A percentile compares a stretch with the other conserved stretches of the same genome.
phyloP scores from a whole-genome alignment of 2,888 invertebrate genomes.

The Netelia fuscicornis region DNA sequence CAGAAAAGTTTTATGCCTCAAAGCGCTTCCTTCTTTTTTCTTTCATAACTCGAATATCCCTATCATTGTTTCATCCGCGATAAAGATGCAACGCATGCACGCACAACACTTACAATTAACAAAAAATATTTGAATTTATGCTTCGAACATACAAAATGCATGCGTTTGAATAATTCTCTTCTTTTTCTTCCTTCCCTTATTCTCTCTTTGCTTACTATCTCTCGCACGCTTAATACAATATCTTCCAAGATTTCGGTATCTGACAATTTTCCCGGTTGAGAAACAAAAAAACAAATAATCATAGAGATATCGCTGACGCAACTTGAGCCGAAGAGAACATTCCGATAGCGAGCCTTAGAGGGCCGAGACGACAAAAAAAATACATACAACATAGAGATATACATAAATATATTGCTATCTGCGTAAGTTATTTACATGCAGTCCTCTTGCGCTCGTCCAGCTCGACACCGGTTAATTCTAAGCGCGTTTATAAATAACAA shows the following conservation, averaged over 20 bases:
- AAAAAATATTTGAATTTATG: conserved; percentile 18
- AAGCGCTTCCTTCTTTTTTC: not conserved
- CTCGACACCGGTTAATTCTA: no score
- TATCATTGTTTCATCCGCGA: conserved; percentile 17
- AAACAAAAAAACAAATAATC: not conserved
- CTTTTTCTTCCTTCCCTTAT: not conserved
- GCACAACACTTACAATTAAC: not conserved
- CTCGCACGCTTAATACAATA: not conserved
- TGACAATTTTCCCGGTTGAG: not conserved
- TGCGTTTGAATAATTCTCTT: conserved; percentile 14
- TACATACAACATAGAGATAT: not conserved
- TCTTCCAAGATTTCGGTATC: not conserved
- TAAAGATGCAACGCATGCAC: conserved; percentile 10
- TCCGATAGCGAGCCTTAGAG: not conserved
- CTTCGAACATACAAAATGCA: conserved; percentile 6
- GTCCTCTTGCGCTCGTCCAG: conserved; percentile 9
- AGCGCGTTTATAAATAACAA: not conserved
- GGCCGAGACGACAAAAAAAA: not conserved
- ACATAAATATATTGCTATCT: conserved; percentile 23
- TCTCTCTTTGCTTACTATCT: not conserved
- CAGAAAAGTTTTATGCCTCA: not conserved
- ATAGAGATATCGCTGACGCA: not conserved
- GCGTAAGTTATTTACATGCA: conserved; percentile 33
- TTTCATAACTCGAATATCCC: not conserved
- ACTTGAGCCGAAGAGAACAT: not conserved